Conservation (phyloP, 2,113 vertebrate species). For the Tyrannus savana region DNA sequence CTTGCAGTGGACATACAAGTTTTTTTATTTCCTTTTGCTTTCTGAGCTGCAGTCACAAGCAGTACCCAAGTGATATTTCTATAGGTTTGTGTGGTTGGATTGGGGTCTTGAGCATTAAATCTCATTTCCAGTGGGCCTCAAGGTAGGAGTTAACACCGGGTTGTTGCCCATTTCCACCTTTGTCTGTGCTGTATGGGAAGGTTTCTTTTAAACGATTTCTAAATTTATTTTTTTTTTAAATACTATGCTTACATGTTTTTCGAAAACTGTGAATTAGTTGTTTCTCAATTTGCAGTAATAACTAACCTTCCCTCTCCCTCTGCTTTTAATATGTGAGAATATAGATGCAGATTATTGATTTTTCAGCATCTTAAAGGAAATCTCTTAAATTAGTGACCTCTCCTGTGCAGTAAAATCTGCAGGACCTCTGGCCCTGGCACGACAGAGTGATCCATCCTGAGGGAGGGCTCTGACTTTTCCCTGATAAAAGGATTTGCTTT, state of each 20-base stretch:
- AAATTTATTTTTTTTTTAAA: background rate
- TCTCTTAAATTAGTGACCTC: background rate
- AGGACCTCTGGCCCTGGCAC: background rate
- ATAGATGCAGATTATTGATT: background rate
- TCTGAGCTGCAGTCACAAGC: slow-evolving; percentile 58
- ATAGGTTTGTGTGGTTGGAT: slow-evolving; percentile 22
- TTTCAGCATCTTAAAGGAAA: background rate
- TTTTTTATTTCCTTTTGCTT: background rate
- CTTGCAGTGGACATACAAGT: background rate
- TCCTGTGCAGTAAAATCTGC: background rate
- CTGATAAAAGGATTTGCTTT: background rate
- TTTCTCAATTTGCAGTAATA: background rate
- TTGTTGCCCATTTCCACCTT: rapidly evolving
- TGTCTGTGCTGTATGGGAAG: rapidly evolving
- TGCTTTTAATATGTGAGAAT: background rate
- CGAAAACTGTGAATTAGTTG: background rate
- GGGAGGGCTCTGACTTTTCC: background rate
- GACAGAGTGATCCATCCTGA: rapidly evolving
- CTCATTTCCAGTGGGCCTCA: slow-evolving; percentile 70
- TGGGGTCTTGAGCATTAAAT: slow-evolving; percentile 24
- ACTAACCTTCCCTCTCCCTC: background rate
- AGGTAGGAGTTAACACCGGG: slow-evolving; percentile 40
- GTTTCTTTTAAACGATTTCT: background rate
- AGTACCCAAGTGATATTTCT: slow-evolving; percentile 71
- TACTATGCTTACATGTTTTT: background rate